phyloP scores from a whole-genome alignment of 2,888 invertebrate genomes.

The Drosophila leonis region DNA sequence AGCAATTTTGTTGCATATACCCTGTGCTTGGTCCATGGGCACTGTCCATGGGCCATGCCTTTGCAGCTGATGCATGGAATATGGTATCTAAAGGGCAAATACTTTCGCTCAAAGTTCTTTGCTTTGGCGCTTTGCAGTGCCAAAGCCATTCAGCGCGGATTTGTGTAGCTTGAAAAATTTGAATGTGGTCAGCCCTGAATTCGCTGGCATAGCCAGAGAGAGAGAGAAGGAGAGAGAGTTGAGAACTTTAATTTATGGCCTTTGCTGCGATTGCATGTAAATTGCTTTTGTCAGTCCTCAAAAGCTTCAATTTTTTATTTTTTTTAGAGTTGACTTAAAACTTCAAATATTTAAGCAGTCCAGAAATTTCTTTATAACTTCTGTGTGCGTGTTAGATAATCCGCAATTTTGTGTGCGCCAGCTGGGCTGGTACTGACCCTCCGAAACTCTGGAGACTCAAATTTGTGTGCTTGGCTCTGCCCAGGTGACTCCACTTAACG shows the following conservation, averaged over 20 bases:
- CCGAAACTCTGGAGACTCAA: constrained; percentile 18
- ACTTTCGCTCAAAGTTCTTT: constrained; percentile 4
- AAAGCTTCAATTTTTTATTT: constrained; percentile 28
- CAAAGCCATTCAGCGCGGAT: constrained; percentile 63
- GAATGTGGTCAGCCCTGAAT: constrained; percentile 65
- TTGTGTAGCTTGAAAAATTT: constrained; percentile 67
- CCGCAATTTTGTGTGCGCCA: constrained; percentile 41
- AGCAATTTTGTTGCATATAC: constrained; percentile 40
- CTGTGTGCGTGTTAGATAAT: constrained; percentile 59
- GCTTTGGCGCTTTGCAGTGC: constrained; percentile 36
- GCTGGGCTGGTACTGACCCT: neutral
- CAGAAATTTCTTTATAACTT: constrained; percentile 2
- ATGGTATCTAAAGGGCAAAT: constrained; percentile 24
- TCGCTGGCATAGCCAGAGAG: constrained; percentile 8
- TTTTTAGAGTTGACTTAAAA: neutral
- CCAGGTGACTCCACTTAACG: neutral
- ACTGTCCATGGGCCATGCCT: neutral
- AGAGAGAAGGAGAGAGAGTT: too few relatives aligned
- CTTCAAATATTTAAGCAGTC: constrained; percentile 58
- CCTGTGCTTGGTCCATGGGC: constrained; percentile 3
- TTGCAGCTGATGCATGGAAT: neutral
- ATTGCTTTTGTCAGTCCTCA: constrained; percentile 62
- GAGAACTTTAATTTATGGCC: constrained; percentile 43
- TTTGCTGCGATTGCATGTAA: constrained; percentile 49
- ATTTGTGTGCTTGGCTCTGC: neutral